These are phyloP conservation scores for Okamejei kenojei DNA, from an alignment of 2,797 vertebrate genomes.

Conservation along the genomic window DNA sequence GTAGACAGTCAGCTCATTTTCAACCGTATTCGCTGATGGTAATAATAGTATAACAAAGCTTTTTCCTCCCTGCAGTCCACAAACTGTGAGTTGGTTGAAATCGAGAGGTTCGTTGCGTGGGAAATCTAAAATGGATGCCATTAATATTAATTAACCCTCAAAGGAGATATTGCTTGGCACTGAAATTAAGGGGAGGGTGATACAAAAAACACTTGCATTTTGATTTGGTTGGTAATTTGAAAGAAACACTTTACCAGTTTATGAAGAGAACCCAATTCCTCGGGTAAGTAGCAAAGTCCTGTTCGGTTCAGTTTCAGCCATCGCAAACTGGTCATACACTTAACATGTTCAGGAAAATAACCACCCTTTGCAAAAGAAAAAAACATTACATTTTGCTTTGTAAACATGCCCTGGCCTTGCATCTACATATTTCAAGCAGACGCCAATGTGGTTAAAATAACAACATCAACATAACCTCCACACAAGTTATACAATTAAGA, in stretches of 20 bases:
- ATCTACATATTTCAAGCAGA: neutral
- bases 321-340: conserved; percentile 90
- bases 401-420: neutral
- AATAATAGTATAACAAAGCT: neutral
- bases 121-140: neutral
- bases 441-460: neutral
- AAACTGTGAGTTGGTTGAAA: neutral
- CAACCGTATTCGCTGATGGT: neutral
- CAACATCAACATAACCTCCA: neutral
- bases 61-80: neutral
- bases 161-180: neutral
- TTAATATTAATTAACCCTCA: neutral
- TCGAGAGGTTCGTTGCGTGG: neutral
- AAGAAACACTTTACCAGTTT: conserved; percentile 71
- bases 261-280: conserved; percentile 88
- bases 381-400: neutral
- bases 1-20: neutral
- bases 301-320: conserved; percentile 96
- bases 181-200: no score
- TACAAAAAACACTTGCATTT: no score
- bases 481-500: neutral
- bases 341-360: conserved; percentile 92
- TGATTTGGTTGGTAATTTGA: no score
- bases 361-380: conserved; percentile 65
- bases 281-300: conserved; percentile 90